These are phyloP conservation scores for Phrynosoma platyrhinos DNA, from an alignment of 2,113 vertebrate genomes.

Conservation along the genomic window DNA sequence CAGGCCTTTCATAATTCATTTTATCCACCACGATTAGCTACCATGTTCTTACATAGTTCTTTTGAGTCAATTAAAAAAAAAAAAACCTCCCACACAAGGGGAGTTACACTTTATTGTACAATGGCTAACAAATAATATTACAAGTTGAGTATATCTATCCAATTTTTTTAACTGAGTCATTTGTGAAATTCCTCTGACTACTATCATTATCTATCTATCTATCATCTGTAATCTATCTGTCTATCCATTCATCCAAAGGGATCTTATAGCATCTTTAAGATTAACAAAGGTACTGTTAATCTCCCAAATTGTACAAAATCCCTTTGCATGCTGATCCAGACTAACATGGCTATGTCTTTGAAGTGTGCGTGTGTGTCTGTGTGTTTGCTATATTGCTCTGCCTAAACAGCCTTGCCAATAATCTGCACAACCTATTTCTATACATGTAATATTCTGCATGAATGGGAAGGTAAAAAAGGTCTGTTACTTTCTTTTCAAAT, in stretches of 20 bases:
- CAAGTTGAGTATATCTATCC: background rate
- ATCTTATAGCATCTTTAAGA: no score
- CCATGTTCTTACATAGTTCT: slow-evolving; percentile 31
- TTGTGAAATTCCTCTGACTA: no score
- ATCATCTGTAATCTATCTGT: no score
- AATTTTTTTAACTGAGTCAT: no score
- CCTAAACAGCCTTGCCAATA: background rate
- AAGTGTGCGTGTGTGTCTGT: background rate
- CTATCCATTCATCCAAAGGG: no score
- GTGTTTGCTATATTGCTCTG: background rate
- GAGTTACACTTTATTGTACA: no score
- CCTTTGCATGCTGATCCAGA: no score
- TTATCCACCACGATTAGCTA: slow-evolving; percentile 43
- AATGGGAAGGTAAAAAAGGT: background rate
- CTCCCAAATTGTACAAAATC: background rate
- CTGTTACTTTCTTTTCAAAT: slow-evolving; percentile 40
- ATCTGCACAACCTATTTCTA: background rate
- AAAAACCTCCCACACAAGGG: background rate
- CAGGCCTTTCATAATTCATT: background rate
- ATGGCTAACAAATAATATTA: background rate
- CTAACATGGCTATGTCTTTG: no score
- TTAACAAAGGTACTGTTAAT: no score
- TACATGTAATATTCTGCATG: background rate
- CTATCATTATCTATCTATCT: no score
- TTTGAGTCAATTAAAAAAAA: slow-evolving; percentile 20